Evolutionary conservation across 2,797 vertebrate species (phyloP).

Genomic region (Sebastiscus tertius): DNA sequence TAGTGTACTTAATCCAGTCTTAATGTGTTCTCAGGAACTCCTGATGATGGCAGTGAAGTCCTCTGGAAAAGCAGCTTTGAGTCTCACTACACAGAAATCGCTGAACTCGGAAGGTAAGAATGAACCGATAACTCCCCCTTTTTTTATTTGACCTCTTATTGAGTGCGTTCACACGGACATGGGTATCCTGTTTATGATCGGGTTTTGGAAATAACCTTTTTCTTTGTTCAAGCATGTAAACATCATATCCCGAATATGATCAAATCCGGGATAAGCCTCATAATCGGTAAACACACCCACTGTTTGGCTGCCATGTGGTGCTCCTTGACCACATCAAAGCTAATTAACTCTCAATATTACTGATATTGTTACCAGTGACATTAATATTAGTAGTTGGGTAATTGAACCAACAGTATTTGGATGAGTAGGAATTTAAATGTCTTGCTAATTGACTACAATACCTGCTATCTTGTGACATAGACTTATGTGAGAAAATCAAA

Average conservation of each 20-base stretch:
- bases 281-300: background rate
- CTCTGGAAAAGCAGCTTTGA: slow-evolving; percentile 97
- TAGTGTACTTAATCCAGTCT: background rate
- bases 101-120: slow-evolving; percentile 93
- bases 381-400: background rate
- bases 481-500: background rate
- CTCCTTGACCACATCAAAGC: slow-evolving; percentile 13
- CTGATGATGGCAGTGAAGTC: slow-evolving; percentile 89
- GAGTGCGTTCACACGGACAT: background rate
- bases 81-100: slow-evolving; percentile 93
- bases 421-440: background rate
- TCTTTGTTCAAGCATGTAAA: background rate
- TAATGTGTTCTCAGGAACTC: slow-evolving; percentile 81
- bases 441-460: background rate
- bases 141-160: background rate
- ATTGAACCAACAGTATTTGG: background rate
- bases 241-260: background rate
- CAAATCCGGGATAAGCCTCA: background rate
- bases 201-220: background rate
- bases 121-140: background rate
- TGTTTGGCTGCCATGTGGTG: background rate
- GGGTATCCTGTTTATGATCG: background rate
- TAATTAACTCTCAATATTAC: background rate
- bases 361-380: background rate
- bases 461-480: background rate